phyloP scores from a whole-genome alignment of 53 echinoderm and acorn worm species.

The Paracentrotus lividus region DNA sequence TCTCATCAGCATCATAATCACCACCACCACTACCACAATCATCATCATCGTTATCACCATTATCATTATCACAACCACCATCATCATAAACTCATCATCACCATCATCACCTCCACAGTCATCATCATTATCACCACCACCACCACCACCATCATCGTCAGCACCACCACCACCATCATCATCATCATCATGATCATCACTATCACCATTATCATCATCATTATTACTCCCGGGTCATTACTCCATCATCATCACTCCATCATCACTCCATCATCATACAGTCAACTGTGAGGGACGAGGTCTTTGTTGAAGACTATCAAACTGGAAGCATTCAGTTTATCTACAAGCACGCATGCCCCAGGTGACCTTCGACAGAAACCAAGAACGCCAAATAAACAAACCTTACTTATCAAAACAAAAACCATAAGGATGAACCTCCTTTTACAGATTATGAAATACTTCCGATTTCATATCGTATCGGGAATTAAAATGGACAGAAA shows the following conservation, averaged over 20 bases:
- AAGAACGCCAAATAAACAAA: neutral
- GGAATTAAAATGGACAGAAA: neutral
- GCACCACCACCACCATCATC: neutral
- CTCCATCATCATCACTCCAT: neutral
- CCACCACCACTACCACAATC: neutral
- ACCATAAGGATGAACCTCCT: neutral
- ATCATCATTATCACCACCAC: neutral
- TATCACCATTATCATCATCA: constrained; percentile 39
- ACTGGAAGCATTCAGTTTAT: constrained; percentile 23
- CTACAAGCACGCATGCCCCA: neutral
- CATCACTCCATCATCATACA: neutral
- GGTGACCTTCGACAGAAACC: neutral
- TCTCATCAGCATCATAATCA: neutral
- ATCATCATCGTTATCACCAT: neutral
- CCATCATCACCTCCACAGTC: neutral
- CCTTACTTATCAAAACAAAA: neutral
- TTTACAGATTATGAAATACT: too few relatives aligned
- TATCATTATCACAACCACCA: neutral
- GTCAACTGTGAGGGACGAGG: neutral
- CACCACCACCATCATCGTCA: neutral
- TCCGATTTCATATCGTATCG: too few relatives aligned
- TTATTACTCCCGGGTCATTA: neutral
- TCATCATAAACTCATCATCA: neutral
- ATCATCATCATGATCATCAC: constrained; percentile 51
- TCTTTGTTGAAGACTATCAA: neutral